Evolutionary conservation across 2,797 vertebrate species (phyloP).

Genomic region (Harpagifer antarcticus): DNA sequence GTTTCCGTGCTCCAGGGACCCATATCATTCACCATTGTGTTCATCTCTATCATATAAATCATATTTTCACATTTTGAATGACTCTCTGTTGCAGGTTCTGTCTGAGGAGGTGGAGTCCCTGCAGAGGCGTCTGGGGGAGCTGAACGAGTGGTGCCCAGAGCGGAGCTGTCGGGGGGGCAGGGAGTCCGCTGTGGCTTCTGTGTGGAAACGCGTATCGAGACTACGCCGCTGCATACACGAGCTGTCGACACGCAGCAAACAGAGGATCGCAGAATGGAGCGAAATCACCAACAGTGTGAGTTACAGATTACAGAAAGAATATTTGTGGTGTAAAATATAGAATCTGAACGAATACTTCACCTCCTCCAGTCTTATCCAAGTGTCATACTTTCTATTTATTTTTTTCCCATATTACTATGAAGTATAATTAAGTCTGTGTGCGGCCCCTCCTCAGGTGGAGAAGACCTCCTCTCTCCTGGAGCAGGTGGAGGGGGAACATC

Average conservation of each 20-base stretch:
- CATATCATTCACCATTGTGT: neutral
- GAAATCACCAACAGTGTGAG: slow-evolving; percentile 87
- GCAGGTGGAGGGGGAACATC: slow-evolving; percentile 90
- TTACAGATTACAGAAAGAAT: neutral
- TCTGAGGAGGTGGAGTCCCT: slow-evolving; percentile 64
- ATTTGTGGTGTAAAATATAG: neutral
- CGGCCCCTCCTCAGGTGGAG: slow-evolving; percentile 84
- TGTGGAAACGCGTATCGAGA: slow-evolving; percentile 84
- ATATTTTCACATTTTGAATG: neutral
- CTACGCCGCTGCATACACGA: slow-evolving; percentile 76
- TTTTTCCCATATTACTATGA: neutral
- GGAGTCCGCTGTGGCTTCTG: slow-evolving; percentile 48
- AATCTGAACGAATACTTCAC: too few species aligned
- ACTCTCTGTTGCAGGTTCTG: slow-evolving; percentile 65
- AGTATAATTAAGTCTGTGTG: neutral
- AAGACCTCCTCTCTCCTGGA: slow-evolving; percentile 87
- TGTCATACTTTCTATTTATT: neutral
- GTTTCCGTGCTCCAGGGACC: rapidly evolving
- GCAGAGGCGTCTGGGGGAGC: slow-evolving; percentile 55
- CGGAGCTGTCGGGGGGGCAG: slow-evolving; percentile 74
- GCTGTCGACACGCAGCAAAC: slow-evolving; percentile 81
- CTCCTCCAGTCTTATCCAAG: too few species aligned
- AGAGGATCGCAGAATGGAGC: slow-evolving; percentile 88
- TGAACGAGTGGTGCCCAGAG: slow-evolving; percentile 81
- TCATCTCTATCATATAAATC: neutral